phyloP scores from a whole-genome alignment of 1,140 invertebrate genomes.

The Drosophila oshimai region DNA sequence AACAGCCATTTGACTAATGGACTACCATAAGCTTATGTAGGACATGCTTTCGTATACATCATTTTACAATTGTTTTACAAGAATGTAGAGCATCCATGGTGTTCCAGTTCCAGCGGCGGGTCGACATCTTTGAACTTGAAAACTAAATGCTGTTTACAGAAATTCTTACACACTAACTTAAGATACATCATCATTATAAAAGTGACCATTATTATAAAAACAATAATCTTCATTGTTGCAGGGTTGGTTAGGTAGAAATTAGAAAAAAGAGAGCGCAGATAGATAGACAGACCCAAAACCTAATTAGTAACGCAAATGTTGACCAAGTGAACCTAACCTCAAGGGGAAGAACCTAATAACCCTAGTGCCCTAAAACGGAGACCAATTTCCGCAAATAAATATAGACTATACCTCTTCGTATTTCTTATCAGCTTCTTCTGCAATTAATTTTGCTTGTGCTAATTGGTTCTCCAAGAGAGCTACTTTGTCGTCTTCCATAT shows the following conservation, averaged over 20 bases:
- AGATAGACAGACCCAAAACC: constrained; percentile 62
- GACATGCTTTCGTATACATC: constrained; percentile 35
- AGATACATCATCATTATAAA: constrained; percentile 21
- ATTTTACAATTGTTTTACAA: constrained; percentile 48
- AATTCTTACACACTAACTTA: constrained; percentile 33
- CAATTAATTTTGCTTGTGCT: constrained; percentile 97
- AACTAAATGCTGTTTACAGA: constrained; percentile 46
- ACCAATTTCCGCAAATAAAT: constrained; percentile 35
- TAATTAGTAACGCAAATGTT: constrained; percentile 65
- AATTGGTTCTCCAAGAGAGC: constrained; percentile 96
- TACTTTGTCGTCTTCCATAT: constrained; percentile 99
- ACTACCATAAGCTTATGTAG: constrained; percentile 64
- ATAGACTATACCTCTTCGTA: constrained; percentile 95
- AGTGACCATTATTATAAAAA: constrained; percentile 20
- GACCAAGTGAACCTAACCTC: constrained; percentile 69
- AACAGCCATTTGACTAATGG: constrained; percentile 56
- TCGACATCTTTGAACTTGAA: constrained; percentile 47
- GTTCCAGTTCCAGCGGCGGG: constrained; percentile 44
- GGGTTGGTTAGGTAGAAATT: constrained; percentile 13
- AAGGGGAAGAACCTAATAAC: constrained; percentile 65
- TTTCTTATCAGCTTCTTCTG: constrained; percentile 99
- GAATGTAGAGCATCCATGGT: constrained; percentile 18
- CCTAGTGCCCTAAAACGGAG: constrained; percentile 67
- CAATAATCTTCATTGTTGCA: constrained; percentile 15
- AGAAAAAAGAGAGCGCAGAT: constrained; percentile 63